phyloP scores from a whole-genome alignment of 2,113 vertebrate genomes.

The Fulmarus glacialis region DNA sequence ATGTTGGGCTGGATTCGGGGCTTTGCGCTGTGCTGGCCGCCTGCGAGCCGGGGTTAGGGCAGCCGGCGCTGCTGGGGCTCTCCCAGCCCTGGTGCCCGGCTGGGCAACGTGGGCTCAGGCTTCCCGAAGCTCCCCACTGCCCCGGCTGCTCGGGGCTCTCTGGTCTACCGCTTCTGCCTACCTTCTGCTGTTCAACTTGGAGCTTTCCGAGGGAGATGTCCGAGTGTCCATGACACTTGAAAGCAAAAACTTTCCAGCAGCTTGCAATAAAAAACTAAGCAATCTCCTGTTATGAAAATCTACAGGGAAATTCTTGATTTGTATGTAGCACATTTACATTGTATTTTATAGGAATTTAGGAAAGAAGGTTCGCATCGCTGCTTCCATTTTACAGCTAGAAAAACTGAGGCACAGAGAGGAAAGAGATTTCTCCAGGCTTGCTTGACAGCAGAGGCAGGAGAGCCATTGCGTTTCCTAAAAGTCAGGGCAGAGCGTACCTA shows the following conservation, averaged over 20 bases:
- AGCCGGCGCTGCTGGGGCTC: neutral
- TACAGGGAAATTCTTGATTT: neutral
- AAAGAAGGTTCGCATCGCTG: neutral
- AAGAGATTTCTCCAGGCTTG: neutral
- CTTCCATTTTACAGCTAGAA: neutral
- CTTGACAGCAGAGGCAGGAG: neutral
- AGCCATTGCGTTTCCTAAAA: neutral
- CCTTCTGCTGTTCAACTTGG: neutral
- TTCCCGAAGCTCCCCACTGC: neutral
- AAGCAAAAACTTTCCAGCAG: neutral
- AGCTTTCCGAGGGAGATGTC: neutral
- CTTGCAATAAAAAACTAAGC: neutral
- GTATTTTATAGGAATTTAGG: neutral
- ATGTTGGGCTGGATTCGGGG: accelerated
- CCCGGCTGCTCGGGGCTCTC: neutral
- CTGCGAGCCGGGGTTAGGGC: neutral
- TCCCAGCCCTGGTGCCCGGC: neutral
- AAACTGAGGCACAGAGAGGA: neutral
- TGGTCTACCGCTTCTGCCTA: neutral
- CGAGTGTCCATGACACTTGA: neutral
- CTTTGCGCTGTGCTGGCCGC: neutral
- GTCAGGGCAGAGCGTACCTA: neutral
- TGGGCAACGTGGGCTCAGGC: neutral
- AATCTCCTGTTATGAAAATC: neutral
- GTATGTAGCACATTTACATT: neutral